These are phyloP conservation scores for Lasioglossum baleicum DNA, from an alignment of 1,140 invertebrate genomes.

Conservation along the genomic window DNA sequence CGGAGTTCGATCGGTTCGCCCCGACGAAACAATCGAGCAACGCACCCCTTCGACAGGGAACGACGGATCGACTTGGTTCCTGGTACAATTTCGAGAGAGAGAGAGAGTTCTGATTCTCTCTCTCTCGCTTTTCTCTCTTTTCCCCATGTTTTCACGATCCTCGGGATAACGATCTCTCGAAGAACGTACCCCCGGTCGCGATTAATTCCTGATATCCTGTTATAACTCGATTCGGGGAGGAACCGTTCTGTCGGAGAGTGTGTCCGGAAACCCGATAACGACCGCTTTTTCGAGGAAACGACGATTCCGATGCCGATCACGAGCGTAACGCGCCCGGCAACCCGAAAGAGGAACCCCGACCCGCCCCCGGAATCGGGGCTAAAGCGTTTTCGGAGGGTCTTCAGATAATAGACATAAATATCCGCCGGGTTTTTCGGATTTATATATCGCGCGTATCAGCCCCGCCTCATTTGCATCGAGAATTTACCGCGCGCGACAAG, in stretches of 20 bases:
- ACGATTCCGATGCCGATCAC: slow-evolving; percentile 26
- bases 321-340: not conserved
- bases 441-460: slow-evolving; percentile 77
- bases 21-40: slow-evolving; percentile 21
- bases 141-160: no score
- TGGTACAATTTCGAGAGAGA: no score
- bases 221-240: no score
- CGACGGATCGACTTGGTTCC: not conserved
- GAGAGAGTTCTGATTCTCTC: no score
- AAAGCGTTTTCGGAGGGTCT: slow-evolving; percentile 51
- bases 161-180: no score
- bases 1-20: not conserved
- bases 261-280: no score
- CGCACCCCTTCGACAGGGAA: no score
- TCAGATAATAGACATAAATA: slow-evolving; percentile 79
- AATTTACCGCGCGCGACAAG: slow-evolving; percentile 72
- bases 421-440: slow-evolving; percentile 75
- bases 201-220: no score
- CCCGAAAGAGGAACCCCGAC: not conserved
- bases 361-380: not conserved
- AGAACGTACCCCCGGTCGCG: no score
- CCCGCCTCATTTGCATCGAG: slow-evolving; percentile 77
- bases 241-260: no score
- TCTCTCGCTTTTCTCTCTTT: no score
- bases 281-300: not conserved